A percentile compares a stretch with the other conserved stretches of the same genome.
phyloP scores from a whole-genome alignment of 2,113 vertebrate genomes.

The Hirundichthys speculiger region DNA sequence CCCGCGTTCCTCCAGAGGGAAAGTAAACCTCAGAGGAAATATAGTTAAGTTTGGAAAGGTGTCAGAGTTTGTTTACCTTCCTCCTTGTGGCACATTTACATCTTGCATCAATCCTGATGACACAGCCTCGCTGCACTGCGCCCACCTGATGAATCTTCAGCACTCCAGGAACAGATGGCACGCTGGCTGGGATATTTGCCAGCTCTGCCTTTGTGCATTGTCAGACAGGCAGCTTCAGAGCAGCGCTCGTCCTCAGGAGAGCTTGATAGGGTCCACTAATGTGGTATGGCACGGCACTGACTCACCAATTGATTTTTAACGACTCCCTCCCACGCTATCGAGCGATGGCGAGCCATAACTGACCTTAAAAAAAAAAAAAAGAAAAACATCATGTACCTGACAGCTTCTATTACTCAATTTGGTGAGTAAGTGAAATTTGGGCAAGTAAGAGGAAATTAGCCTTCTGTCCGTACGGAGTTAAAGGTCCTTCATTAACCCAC shows the following conservation, averaged over 20 bases:
- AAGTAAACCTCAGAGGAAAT: conserved; percentile 15
- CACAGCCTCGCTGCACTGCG: background rate
- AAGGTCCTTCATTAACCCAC: no score
- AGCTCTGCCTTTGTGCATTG: conserved; percentile 32
- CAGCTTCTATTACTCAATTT: background rate
- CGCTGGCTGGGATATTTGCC: conserved; percentile 15
- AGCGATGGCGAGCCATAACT: background rate
- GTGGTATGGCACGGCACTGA: conserved; percentile 29
- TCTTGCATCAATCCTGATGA: conserved; percentile 18
- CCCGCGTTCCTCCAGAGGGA: background rate
- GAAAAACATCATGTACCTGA: conserved; percentile 24
- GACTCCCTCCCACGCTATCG: conserved; percentile 3
- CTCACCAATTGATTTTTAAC: conserved; percentile 38
- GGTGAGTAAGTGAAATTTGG: no score
- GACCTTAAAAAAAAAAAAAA: conserved; percentile 32
- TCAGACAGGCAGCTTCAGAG: conserved; percentile 18
- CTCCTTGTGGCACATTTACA: conserved; percentile 14
- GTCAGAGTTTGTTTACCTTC: conserved; percentile 9
- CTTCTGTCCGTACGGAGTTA: no score
- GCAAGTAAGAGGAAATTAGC: no score
- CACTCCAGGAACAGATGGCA: conserved; percentile 40
- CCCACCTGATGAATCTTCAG: conserved; percentile 44
- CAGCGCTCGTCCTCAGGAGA: conserved; percentile 8
- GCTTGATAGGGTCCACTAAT: conserved; percentile 29
- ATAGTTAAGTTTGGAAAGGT: background rate